phyloP scores from a whole-genome alignment of 2,113 vertebrate species.

The Catharus minimus region DNA sequence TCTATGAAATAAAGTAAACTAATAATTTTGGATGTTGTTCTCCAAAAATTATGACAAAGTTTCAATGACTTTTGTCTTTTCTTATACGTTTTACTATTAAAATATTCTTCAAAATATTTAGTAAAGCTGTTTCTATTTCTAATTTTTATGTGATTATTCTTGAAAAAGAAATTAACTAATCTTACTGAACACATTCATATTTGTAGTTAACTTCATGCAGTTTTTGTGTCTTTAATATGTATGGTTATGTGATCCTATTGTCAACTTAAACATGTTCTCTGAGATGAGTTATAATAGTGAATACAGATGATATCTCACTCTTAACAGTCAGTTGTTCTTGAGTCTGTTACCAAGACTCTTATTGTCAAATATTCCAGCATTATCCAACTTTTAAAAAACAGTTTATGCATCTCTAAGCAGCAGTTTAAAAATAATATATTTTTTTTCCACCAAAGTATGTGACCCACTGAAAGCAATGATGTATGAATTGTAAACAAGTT shows the following conservation, averaged over 20 bases:
- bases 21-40: not conserved
- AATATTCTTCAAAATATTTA: not conserved
- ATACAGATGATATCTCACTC: not conserved
- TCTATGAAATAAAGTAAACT: not conserved
- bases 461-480: not conserved
- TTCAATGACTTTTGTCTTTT: not conserved
- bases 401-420: not conserved
- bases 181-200: not conserved
- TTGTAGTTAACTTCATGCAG: not conserved
- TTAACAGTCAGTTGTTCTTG: not conserved
- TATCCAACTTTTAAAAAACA: not conserved
- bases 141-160: not conserved
- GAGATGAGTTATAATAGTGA: not conserved
- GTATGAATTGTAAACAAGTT: not conserved
- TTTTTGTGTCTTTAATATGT: not conserved
- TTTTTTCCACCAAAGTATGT: not conserved
- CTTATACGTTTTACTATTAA: not conserved
- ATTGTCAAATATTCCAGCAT: not conserved
- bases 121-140: not conserved
- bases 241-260: not conserved
- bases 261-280: not conserved
- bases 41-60: not conserved
- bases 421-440: not conserved
- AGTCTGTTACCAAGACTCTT: not conserved
- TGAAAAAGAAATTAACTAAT: not conserved